Evolutionary conservation across 1,140 invertebrate species (phyloP), one percentile per base, ranked within the genome.

Genomic region (Meloidogyne chitwoodi): DNA sequence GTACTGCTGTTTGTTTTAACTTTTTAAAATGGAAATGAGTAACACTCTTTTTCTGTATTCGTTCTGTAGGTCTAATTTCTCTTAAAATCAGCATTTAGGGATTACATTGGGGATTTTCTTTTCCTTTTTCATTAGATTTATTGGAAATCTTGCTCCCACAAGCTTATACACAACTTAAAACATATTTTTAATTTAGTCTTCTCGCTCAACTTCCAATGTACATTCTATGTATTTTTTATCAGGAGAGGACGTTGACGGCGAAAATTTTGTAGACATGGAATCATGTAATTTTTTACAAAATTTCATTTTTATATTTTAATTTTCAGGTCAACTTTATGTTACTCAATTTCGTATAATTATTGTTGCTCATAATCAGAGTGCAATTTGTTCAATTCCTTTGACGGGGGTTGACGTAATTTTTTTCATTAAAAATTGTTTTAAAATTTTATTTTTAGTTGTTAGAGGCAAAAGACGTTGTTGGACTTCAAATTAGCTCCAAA

Each of bases 121-220:
- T n/a, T n/a, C n/a, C n/a, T n/a, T n/a, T n/a, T n/a, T n/a, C n/a
- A n/a, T n/a, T n/a, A n/a, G n/a, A n/a, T n/a, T n/a, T n/a, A n/a
- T n/a, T n/a, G n/a, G n/a, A n/a, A n/a, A n/a, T n/a, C n/a, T n/a
- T n/a, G n/a, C n/a, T n/a, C n/a, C n/a, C n/a, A n/a, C n/a, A n/a
- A n/a, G n/a, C n/a, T n/a, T n/a, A n/a, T n/a, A n/a, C n/a, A n/a
- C n/a, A n/a, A n/a, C n/a, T n/a, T n/a, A n/a, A n/a, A n/a, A 31
- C 6, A 31, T 38, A 38, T 38, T 6, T 38, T n/a, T n/a, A 27
- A 79, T 63, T 76, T 27, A 75, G 68, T 65, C 72, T 19, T 81
- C 63, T 14, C 68, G 56, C 44, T 70, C 73, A 87, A 96, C 56
- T 93, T 91, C n/a, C 38, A 66, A n/a, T 41, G 62, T 19, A 44